These are phyloP conservation scores for Emydoidea blandingii DNA, from an alignment of 2,797 vertebrate genomes.

Conservation along the genomic window DNA sequence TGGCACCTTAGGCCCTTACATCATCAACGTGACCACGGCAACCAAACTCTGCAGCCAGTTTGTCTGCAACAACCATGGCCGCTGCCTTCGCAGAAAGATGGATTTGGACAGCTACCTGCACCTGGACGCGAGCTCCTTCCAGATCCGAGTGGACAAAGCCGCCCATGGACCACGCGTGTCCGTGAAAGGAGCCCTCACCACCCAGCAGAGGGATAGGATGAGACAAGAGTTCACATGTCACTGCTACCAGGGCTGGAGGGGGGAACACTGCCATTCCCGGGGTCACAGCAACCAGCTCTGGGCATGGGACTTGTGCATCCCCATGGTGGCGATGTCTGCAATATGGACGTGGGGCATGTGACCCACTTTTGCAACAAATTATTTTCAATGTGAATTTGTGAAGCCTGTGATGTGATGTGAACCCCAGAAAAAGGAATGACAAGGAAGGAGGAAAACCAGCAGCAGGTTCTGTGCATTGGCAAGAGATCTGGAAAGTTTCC, in stretches of 20 bases:
- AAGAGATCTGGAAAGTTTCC: background rate
- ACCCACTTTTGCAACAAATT: background rate
- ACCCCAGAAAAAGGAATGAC: background rate
- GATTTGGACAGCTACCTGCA: slow-evolving; percentile 84
- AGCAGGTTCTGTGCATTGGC: background rate
- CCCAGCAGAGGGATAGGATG: slow-evolving; percentile 71
- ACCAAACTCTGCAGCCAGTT: slow-evolving; percentile 83
- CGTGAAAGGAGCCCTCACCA: slow-evolving; percentile 72
- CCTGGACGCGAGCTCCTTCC: slow-evolving; percentile 80
- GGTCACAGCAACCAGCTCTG: background rate
- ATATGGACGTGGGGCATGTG: background rate
- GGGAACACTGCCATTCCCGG: slow-evolving; percentile 77
- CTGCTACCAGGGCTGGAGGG: slow-evolving; percentile 86
- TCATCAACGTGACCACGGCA: slow-evolving; percentile 85
- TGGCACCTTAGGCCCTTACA: slow-evolving; percentile 83
- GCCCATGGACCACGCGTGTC: slow-evolving; percentile 51
- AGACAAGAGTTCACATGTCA: slow-evolving; percentile 84
- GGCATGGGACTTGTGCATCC: background rate
- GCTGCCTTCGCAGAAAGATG: slow-evolving; percentile 79
- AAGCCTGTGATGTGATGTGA: background rate
- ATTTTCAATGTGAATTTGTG: background rate
- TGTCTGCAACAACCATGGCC: slow-evolving; percentile 81
- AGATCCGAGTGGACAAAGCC: slow-evolving; percentile 62
- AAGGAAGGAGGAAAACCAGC: background rate
- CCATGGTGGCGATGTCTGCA: background rate